phyloP scores from a whole-genome alignment of 2,888 invertebrate species.

The Eledona agricola region DNA sequence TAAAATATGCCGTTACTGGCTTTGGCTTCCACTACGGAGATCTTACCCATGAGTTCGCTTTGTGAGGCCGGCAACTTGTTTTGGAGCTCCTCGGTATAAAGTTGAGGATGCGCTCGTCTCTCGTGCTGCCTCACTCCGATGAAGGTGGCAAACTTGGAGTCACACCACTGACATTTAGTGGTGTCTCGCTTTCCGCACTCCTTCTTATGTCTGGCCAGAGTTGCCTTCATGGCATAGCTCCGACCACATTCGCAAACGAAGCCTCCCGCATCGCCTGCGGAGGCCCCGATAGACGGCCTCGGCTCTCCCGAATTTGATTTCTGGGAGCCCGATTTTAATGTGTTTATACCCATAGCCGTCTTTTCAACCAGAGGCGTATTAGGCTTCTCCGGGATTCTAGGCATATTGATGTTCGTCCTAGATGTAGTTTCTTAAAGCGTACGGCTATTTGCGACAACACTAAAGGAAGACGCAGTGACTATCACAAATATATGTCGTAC shows the following conservation, averaged over 20 bases:
- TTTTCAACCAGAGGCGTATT: constrained; percentile 4
- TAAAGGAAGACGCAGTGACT: background rate
- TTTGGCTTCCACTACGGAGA: constrained; percentile 24
- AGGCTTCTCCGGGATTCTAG: constrained; percentile 3
- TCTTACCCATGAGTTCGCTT: constrained; percentile 4
- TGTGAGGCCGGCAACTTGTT: constrained; percentile 11
- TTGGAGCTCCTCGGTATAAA: constrained; percentile 9
- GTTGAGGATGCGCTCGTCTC: constrained; percentile 1
- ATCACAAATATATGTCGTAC: too few species aligned
- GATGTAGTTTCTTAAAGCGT: background rate
- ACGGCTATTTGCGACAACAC: background rate
- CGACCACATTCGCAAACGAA: constrained; percentile 10
- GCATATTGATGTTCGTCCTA: constrained; percentile 2
- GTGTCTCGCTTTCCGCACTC: constrained; percentile 6
- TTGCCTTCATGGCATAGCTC: constrained; percentile 6
- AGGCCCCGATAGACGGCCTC: constrained; percentile 2
- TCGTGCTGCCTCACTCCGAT: constrained; percentile 19
- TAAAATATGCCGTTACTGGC: constrained; percentile 2
- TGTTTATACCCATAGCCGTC: constrained; percentile 17
- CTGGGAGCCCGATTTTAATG: constrained; percentile 7
- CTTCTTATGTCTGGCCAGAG: constrained; percentile 11
- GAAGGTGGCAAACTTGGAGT: constrained; percentile 1
- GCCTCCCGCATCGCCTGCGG: constrained; percentile 1
- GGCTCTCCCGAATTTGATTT: constrained; percentile 1
- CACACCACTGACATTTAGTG: constrained; percentile 15